Base-by-base conservation (phyloP, 2,797 vertebrate genomes). In the Sardinella longiceps region DNA sequence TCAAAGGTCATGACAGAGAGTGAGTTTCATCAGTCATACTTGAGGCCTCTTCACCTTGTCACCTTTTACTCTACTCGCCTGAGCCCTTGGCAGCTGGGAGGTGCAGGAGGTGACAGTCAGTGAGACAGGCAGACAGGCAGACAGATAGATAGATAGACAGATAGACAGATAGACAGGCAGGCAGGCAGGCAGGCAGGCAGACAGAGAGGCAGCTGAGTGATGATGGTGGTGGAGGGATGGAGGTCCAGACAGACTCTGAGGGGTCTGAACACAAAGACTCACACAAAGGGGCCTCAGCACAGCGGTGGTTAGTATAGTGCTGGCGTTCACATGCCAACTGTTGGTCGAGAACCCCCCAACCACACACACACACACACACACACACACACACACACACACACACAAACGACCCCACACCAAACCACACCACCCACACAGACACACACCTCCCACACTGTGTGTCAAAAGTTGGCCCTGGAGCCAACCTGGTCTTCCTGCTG, bases 261-360 rank as follows among this genome's bases (percentile, higher is more conserved):
- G 60, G 11, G 3, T 66, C 60, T 30, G 1, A 11, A 43, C 70
- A 77, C 70, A 77, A 77, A 39, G 70, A 37, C 18, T 77, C 1
- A 23, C n/a, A n/a, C n/a, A n/a, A n/a, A 18, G 70, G 33, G 20
- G 33, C 66, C 70, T 77, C 70, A 7, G 70, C 37, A 43, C 86
- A 46, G 48, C 37, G 82, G n/a, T 82, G 88, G 89, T 86, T 87
- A 89, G 90, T 87, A 87, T 30, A 70, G 70, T 43, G 70, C 43
- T 39, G 70, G 92, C 93, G 95, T 94, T 92, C 94, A 95, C 92
- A 95, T 95, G 93, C 89, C 95, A 94, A 87, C 89, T 91, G 90
- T 91, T 92, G 92, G 93, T 93, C 92, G 89, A 74, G 66, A 18
- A 5, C 70, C 33, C 70, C 63, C 28, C 58, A 23, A 10, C 23